These are phyloP conservation scores for Pelusios castaneus DNA, from an alignment of 2,113 vertebrate genomes.

Conservation along the genomic window DNA sequence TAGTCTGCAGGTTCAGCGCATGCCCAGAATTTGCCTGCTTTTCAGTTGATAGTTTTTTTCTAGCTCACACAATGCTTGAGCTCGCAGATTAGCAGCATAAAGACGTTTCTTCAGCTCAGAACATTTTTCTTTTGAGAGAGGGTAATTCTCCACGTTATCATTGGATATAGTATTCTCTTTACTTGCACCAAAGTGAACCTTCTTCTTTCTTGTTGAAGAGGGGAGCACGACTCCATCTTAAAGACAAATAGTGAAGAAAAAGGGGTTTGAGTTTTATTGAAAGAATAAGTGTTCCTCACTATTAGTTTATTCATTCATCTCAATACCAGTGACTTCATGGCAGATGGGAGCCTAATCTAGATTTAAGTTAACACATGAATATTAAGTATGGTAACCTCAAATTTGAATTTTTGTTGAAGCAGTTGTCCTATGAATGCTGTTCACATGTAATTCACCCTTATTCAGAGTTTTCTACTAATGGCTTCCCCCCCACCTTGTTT, in stretches of 20 bases:
- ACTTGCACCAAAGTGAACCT: constrained; percentile 85
- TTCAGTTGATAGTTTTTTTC: constrained; percentile 85
- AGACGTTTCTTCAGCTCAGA: constrained; percentile 83
- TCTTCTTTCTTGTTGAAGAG: constrained; percentile 83
- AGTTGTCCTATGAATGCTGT: not conserved
- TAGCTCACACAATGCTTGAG: constrained; percentile 81
- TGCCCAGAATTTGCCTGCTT: constrained; percentile 88
- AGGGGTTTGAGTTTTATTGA: constrained; percentile 11
- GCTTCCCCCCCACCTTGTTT: not conserved
- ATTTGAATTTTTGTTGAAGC: not conserved
- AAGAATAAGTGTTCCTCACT: not conserved
- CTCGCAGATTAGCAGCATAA: constrained; percentile 81
- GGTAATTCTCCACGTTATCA: constrained; percentile 55
- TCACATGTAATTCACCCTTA: not conserved
- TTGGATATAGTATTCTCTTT: constrained; percentile 80
- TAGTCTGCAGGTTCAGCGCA: constrained; percentile 76
- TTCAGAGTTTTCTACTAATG: not conserved
- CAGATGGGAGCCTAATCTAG: not conserved
- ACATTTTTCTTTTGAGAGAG: constrained; percentile 37
- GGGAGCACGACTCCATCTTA: constrained; percentile 69
- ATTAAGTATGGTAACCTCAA: not conserved
- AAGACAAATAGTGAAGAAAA: constrained; percentile 54
- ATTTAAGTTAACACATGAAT: not conserved
- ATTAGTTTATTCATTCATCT: not conserved
- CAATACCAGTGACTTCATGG: not conserved